Evolutionary conservation across 2,888 invertebrate species (phyloP).

Genomic region (Bimastos eiseni): DNA sequence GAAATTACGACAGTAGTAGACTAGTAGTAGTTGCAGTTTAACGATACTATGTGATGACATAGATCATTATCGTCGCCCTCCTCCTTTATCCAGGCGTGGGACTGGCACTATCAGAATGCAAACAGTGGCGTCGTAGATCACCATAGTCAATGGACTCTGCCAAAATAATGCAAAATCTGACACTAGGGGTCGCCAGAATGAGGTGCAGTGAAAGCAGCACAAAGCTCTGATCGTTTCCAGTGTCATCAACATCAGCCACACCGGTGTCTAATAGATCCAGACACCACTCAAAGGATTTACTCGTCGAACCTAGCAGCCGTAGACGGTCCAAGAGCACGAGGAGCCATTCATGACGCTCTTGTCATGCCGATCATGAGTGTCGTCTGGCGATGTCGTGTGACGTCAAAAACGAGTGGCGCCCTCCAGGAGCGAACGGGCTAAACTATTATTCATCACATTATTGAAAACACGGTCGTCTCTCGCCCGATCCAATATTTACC

Average conservation of each 20-base stretch:
- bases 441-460: conserved; percentile 13
- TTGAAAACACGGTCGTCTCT: background rate
- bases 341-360: background rate
- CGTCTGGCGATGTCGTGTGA: background rate
- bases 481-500: background rate
- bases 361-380: background rate
- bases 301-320: background rate
- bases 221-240: too few relatives aligned
- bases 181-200: too few relatives aligned
- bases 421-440: background rate
- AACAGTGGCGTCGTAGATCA: too few relatives aligned
- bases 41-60: too few relatives aligned
- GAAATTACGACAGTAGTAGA: too few relatives aligned
- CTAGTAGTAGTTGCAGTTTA: too few relatives aligned
- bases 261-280: background rate
- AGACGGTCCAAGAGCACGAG: background rate
- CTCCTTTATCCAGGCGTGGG: too few relatives aligned
- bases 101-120: too few relatives aligned
- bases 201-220: too few relatives aligned
- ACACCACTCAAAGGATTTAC: background rate
- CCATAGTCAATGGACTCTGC: too few relatives aligned
- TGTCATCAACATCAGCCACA: background rate
- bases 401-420: background rate
- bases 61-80: too few relatives aligned
- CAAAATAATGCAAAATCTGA: too few relatives aligned